Evolutionary conservation across 2,113 vertebrate species (phyloP).

Genomic region (Rhinichthys klamathensis): DNA sequence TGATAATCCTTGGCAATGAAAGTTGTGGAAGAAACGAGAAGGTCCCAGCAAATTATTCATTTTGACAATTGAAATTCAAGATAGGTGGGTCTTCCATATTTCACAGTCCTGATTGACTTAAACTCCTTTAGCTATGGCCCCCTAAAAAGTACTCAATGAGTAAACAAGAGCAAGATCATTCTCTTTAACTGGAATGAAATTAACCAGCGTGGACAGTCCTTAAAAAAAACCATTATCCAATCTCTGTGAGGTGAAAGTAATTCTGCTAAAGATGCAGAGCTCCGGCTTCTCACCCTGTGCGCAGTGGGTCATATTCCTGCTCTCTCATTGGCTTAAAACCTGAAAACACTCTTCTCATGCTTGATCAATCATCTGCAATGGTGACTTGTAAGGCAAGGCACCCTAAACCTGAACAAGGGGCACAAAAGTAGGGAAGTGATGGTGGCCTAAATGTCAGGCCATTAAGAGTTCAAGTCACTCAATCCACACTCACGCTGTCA

Average conservation of each 20-base stretch:
- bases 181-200: constrained; percentile 62
- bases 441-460: constrained; percentile 55
- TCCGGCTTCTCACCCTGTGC: constrained; percentile 74
- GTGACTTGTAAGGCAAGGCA: constrained; percentile 59
- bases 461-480: constrained; percentile 56
- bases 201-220: constrained; percentile 68
- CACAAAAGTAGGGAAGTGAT: constrained; percentile 49
- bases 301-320: constrained; percentile 69
- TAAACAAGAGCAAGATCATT: constrained; percentile 70
- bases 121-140: constrained; percentile 34
- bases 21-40: not conserved
- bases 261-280: constrained; percentile 70
- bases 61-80: not conserved
- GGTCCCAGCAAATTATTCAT: not conserved
- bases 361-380: constrained; percentile 73
- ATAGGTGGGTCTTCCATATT: not conserved
- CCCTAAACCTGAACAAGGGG: constrained; percentile 58
- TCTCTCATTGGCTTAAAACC: constrained; percentile 65
- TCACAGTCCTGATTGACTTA: not conserved
- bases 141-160: constrained; percentile 52
- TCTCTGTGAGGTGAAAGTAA: constrained; percentile 78
- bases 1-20: not conserved
- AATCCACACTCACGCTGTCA: constrained; percentile 22
- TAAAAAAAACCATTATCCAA: constrained; percentile 72
- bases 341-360: constrained; percentile 71